phyloP scores from a whole-genome alignment of 2,888 invertebrate species.

The Caenorhabditis sp. region DNA sequence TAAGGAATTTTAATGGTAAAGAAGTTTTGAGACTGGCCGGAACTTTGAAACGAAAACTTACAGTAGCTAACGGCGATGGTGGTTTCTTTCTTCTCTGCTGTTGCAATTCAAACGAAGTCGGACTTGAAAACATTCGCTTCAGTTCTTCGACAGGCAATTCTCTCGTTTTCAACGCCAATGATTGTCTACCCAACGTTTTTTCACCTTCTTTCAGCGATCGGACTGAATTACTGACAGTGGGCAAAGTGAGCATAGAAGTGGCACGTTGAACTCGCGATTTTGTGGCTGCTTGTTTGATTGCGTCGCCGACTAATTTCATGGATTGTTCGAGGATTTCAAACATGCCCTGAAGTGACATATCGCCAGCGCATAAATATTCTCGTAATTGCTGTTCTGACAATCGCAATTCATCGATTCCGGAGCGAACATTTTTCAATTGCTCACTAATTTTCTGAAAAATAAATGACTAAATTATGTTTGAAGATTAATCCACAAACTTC shows the following conservation, averaged over 20 bases:
- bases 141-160: conserved; percentile 37
- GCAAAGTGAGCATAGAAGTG: conserved; percentile 23
- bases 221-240: conserved; percentile 9
- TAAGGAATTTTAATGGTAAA: too few species aligned
- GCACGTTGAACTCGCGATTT: conserved; percentile 25
- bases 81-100: conserved; percentile 14
- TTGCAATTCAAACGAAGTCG: conserved; percentile 19
- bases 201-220: conserved; percentile 32
- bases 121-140: conserved; percentile 27
- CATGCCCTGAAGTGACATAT: conserved; percentile 24
- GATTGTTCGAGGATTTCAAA: conserved; percentile 33
- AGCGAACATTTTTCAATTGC: conserved; percentile 22
- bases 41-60: too few species aligned
- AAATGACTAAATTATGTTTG: neutral
- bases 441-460: conserved; percentile 1
- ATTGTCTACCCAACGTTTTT: conserved; percentile 19
- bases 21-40: too few species aligned
- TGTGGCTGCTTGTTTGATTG: conserved; percentile 29
- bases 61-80: conserved; percentile 14
- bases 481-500: conserved; percentile 5
- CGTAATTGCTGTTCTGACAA: conserved; percentile 20
- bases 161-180: conserved; percentile 33
- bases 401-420: conserved; percentile 27
- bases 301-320: conserved; percentile 24
- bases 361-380: conserved; percentile 29